Percentiles rank a stretch among this genome's conserved stretches.
These are phyloP conservation scores for Porites evermanni DNA, from an alignment of 92 coral and sea anemone genomes.

Conservation along the genomic window DNA sequence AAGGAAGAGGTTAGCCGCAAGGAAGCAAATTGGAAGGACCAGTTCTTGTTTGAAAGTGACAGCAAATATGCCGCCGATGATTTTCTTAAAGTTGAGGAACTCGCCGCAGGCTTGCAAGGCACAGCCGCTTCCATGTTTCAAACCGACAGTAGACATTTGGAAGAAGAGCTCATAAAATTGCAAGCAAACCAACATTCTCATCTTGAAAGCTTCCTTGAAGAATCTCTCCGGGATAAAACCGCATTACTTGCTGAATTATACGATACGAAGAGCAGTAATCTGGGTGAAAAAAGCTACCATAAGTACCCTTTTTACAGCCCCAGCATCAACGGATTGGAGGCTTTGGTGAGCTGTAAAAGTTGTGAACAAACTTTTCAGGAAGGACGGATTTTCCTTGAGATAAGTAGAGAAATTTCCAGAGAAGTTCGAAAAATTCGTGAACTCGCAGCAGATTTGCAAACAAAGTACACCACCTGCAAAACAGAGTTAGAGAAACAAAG, in stretches of 20 bases:
- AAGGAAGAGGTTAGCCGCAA: neutral
- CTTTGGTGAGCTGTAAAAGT: neutral
- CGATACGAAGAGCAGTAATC: neutral
- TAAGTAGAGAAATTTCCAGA: neutral
- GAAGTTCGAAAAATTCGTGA: constrained; percentile 28
- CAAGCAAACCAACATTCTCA: neutral
- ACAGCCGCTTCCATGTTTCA: constrained; percentile 8
- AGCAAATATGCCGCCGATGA: neutral
- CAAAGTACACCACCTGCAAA: constrained; percentile 41
- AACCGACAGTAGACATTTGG: neutral
- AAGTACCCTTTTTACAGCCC: neutral
- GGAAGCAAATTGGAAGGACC: neutral
- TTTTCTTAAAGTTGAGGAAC: neutral
- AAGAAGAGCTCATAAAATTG: neutral
- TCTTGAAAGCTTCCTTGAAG: neutral
- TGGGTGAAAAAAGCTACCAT: neutral
- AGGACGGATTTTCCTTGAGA: neutral
- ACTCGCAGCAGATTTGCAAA: constrained; percentile 22
- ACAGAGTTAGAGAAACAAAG: constrained; percentile 5
- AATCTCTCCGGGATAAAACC: neutral
- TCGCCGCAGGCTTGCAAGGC: neutral
- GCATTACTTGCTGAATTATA: neutral
- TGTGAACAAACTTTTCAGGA: neutral
- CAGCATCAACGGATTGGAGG: neutral
- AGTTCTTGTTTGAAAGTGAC: neutral